phyloP scores from a whole-genome alignment of 2,888 invertebrate species.

The Eupithecia dodoneata region DNA sequence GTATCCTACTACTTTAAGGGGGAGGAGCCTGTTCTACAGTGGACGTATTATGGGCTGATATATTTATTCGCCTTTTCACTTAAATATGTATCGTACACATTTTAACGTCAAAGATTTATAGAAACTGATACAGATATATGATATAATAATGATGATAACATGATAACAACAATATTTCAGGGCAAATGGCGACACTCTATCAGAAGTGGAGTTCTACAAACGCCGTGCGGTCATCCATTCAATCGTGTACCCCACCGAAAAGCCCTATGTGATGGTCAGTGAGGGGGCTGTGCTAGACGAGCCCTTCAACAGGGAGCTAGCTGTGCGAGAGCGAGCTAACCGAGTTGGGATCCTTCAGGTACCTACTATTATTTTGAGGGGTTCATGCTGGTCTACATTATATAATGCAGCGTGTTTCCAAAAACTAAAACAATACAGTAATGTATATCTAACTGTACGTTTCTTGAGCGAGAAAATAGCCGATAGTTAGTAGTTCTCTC shows the following conservation, averaged over 20 bases:
- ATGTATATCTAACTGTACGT: too few relatives aligned
- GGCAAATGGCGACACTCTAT: constrained; percentile 86
- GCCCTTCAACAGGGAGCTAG: constrained; percentile 87
- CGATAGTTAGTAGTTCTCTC: too few relatives aligned
- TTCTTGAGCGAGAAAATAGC: too few relatives aligned
- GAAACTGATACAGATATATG: too few relatives aligned
- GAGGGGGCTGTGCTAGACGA: constrained; percentile 83
- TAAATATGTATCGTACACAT: too few relatives aligned
- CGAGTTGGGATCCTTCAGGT: constrained; percentile 89
- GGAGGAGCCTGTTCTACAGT: not conserved
- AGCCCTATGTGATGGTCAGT: constrained; percentile 85
- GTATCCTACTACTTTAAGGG: not conserved
- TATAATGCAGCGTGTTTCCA: too few relatives aligned
- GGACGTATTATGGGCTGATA: not conserved
- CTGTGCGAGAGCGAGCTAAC: constrained; percentile 89
- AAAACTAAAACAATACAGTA: too few relatives aligned
- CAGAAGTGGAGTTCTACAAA: constrained; percentile 84
- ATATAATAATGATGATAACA: too few relatives aligned
- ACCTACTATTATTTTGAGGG: too few relatives aligned
- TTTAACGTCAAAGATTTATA: too few relatives aligned
- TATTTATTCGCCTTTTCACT: too few relatives aligned
- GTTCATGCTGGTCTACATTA: too few relatives aligned
- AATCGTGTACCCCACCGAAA: constrained; percentile 85
- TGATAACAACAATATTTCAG: constrained; percentile 46
- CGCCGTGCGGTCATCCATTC: constrained; percentile 84